Evolutionary conservation across 1,140 invertebrate genomes (phyloP), one percentile per base, ranked within the genome.

Genomic region (Pissodes strobi): DNA sequence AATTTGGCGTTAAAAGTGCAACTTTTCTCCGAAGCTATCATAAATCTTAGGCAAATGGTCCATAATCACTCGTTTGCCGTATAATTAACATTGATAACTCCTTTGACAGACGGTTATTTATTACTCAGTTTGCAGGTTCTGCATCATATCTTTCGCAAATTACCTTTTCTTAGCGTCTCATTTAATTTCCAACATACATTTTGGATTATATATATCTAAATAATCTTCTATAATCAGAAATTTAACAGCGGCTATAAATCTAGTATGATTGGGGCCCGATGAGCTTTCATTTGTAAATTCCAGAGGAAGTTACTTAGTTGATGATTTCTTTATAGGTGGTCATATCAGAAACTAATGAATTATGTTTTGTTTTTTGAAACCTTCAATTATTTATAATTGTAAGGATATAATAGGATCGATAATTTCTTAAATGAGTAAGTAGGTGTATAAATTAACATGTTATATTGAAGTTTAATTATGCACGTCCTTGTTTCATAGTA

Each of bases 61-160:
- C n/a, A 13, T 41, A 41, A 41, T 41, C 4, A 41, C 4, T 17
- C 12, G 2, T 41, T 17, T 41, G 12, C 12, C 38, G 38, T 13
- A n/a, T 41, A 41, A 41, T 41, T 41, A 41, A 41, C 38, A 41
- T n/a, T 41, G 38, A 41, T 41, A 41, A 41, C 38, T 41, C n/a
- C 38, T 41, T 41, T 41, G 38, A 41, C 38, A 41, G 38, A 4
- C n/a, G n/a, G 38, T 41, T 6, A 41, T 41, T 41, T 41, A 41
- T 41, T 6, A 13, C n/a, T 5, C 38, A 13, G 17, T n/a, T 41
- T 41, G 4, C 38, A 41, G 3, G 38, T 41, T 17, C 38, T 41
- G 38, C 38, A 41, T 41, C 38, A 17, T 41, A 5, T n/a, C 4
- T 17, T 41, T 41, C 38, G 38, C n/a, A 41, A 41, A 41, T 41